These are phyloP conservation scores for Diabrotica virgifera DNA, from an alignment of 1,140 invertebrate species.

Conservation along the genomic window DNA sequence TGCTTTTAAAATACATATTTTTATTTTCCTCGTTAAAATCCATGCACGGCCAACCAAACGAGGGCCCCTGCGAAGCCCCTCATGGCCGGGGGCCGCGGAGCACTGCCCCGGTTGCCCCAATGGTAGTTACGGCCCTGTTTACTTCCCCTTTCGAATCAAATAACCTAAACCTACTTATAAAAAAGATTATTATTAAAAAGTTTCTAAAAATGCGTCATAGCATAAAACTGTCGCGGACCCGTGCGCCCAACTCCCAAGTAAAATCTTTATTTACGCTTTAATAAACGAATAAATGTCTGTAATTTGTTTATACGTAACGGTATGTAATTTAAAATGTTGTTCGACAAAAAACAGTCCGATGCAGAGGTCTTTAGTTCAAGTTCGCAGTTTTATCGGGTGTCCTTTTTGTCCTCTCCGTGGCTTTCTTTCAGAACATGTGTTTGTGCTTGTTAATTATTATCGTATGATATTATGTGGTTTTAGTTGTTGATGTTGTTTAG, in stretches of 20 bases:
- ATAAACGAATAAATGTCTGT: conserved; percentile 26
- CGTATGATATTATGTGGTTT: too few species aligned
- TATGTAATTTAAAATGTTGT: conserved; percentile 23
- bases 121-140: too few species aligned
- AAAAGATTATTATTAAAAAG: not conserved
- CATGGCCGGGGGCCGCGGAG: too few species aligned
- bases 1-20: too few species aligned
- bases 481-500: too few species aligned
- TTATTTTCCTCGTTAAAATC: too few species aligned
- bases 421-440: conserved; percentile 12
- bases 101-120: too few species aligned
- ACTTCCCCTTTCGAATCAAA: not conserved
- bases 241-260: conserved; percentile 6
- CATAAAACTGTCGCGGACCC: conserved; percentile 3
- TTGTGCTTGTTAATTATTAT: not conserved
- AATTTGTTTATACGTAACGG: conserved; percentile 27
- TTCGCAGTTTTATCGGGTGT: conserved; percentile 16
- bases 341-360: conserved; percentile 20
- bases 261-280: conserved; percentile 27
- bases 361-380: conserved; percentile 21
- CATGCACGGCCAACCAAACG: too few species aligned
- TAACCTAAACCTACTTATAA: not conserved
- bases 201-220: not conserved
- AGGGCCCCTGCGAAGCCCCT: too few species aligned
- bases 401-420: conserved; percentile 9